Percentiles rank a stretch among this genome's conserved stretches.
These are phyloP conservation scores for Perca flavescens DNA, from an alignment of 2,113 vertebrate species.

Conservation along the genomic window DNA sequence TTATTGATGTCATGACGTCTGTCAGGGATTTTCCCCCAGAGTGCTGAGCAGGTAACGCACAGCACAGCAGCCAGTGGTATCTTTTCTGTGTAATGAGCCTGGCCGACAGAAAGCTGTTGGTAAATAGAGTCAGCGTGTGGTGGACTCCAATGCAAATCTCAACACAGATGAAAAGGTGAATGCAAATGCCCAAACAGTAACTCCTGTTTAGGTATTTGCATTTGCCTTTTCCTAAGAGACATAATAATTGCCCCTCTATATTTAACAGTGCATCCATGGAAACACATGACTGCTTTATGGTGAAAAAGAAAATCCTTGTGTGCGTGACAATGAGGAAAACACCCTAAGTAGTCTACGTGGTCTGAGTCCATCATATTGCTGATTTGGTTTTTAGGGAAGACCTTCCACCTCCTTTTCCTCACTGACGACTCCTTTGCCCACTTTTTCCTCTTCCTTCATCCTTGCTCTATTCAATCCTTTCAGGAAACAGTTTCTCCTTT, in stretches of 20 bases:
- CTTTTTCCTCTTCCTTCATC: slow-evolving; percentile 60
- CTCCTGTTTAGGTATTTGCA: slow-evolving; percentile 68
- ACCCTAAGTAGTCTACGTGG: neutral
- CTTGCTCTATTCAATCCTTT: slow-evolving; percentile 79
- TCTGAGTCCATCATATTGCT: slow-evolving; percentile 17
- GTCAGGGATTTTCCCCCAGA: slow-evolving; percentile 67
- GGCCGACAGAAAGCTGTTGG: neutral
- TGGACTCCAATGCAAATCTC: slow-evolving; percentile 70
- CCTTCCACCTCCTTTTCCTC: slow-evolving; percentile 57
- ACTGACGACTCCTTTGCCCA: slow-evolving; percentile 46
- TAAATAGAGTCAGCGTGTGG: slow-evolving; percentile 10
- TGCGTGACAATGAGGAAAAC: neutral
- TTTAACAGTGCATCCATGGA: neutral
- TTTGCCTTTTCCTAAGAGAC: slow-evolving; percentile 39
- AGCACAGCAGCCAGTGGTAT: neutral
- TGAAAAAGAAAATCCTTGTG: slow-evolving; percentile 1
- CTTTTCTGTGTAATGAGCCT: neutral
- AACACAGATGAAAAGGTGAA: slow-evolving; percentile 7
- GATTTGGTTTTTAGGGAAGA: slow-evolving; percentile 40
- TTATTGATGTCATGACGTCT: slow-evolving; percentile 58
- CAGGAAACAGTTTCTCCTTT: slow-evolving; percentile 82
- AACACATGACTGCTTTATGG: neutral
- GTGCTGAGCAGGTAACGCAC: slow-evolving; percentile 45
- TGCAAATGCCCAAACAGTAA: too few species aligned
- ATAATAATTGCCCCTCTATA: neutral